A percentile compares a stretch with the other conserved stretches of the same genome.
These are phyloP conservation scores for Pelecanoides urinatrix DNA, from an alignment of 2,113 vertebrate species.

Conservation along the genomic window DNA sequence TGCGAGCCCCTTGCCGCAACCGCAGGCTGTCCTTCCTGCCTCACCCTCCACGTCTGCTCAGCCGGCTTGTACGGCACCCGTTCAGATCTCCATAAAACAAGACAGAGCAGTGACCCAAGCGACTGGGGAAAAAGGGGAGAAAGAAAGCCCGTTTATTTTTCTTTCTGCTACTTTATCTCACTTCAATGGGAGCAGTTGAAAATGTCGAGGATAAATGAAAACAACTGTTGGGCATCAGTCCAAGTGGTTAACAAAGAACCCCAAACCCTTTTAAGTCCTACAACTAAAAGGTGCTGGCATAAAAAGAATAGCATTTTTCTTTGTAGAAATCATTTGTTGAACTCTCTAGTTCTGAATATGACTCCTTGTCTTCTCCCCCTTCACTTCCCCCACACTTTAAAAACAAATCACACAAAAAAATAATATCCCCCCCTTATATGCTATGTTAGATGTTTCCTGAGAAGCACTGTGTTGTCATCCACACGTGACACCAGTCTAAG, in stretches of 20 bases:
- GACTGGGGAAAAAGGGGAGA: background rate
- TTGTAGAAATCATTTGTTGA: slow-evolving; percentile 59
- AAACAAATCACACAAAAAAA: background rate
- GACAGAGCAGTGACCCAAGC: background rate
- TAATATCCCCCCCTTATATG: background rate
- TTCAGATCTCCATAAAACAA: background rate
- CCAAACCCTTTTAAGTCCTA: slow-evolving; percentile 66
- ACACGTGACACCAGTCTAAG: background rate
- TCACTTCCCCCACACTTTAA: background rate
- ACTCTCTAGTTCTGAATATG: background rate
- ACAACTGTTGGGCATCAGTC: slow-evolving; percentile 67
- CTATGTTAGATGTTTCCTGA: background rate
- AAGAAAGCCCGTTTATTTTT: slow-evolving; percentile 38
- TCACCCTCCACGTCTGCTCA: fast-evolving
- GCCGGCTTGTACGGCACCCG: background rate
- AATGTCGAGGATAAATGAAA: slow-evolving; percentile 64
- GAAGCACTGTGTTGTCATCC: background rate
- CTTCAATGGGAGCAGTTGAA: slow-evolving; percentile 56
- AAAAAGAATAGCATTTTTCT: slow-evolving; percentile 68
- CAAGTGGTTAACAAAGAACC: slow-evolving; percentile 67
- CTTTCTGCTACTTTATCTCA: slow-evolving; percentile 68
- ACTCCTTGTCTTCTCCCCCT: background rate
- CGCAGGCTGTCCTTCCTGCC: background rate
- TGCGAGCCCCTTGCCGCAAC: background rate
- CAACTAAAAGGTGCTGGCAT: slow-evolving; percentile 65